Evolutionary conservation across 92 coral and sea anemone genomes (phyloP), one percentile per base, ranked within the genome.

Genomic region (Zoanthus sansibaricus): DNA sequence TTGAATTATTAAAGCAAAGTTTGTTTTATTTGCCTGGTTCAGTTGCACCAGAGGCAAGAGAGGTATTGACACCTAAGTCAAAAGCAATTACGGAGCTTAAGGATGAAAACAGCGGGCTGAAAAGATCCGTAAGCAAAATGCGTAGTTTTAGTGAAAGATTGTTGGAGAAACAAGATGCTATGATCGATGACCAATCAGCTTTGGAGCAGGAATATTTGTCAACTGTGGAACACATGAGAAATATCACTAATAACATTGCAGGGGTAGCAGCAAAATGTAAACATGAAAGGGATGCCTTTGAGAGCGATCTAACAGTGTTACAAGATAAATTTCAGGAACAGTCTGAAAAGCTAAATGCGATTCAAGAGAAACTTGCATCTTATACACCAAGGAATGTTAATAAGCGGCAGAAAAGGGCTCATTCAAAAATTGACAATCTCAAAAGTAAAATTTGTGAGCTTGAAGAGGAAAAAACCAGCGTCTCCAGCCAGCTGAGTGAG

Each of bases 1-100:
- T 79, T 59, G 85, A 79, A 56, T 79, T 79, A 54, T 71, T 79
- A n/a, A 79, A 86, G 83, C 83, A 59, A 86, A 75, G 83, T 86
- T 86, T 86, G 83, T 86, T 86, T 86, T 62, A 86, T 86, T 86
- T 86, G 69, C 88, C 88, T 86, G 83, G 88, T 62, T 86, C 82
- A 58, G 72, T 64, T 37, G 88, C 88, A 75, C 88, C 88, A 75
- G 77, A 48, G 83, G 88, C n/a, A 47, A 86, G 83, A 86, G 82
- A 62, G 69, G 49, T 58, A 86, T 82, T 52, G 77, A 86, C 88
- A 75, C 83, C 88, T 13, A 86, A 86, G 83, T 86, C 67, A 75
- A 86, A 85, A 75, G 18, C 45, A 16, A 86, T 86, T 75, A 83
- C 83, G 16, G 83, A 86, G 55, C 88, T 86, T 44, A 86, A 86